Evolutionary conservation across 1,140 invertebrate species (phyloP).

Genomic region (Eupeodes corollae): DNA sequence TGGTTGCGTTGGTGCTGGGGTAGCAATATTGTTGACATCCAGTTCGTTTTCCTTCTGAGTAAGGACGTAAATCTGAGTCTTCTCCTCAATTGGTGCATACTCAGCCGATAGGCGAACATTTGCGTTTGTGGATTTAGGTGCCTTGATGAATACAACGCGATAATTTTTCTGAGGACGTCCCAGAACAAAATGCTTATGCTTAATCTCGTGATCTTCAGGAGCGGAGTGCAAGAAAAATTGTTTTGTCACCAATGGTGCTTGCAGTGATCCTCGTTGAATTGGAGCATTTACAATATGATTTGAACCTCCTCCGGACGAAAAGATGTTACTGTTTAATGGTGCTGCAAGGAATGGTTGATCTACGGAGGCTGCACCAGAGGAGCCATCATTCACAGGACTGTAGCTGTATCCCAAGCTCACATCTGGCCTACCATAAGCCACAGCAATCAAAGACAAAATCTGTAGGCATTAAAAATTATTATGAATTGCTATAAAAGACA

Average conservation of each 20-base stretch:
- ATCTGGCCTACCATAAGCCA: conserved; percentile 38
- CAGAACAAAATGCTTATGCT: conserved; percentile 7
- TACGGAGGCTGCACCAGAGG: too few species aligned
- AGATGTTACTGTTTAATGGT: too few species aligned
- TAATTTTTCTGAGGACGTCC: conserved; percentile 59
- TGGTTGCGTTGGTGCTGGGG: conserved; percentile 41
- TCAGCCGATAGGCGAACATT: conserved; percentile 51
- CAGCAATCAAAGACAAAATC: conserved; percentile 26
- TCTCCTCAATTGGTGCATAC: conserved; percentile 57
- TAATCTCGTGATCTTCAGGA: conserved; percentile 7
- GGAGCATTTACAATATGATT: too few species aligned
- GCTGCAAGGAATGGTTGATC: too few species aligned
- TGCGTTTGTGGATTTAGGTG: conserved; percentile 52
- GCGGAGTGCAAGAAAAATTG: conserved; percentile 10
- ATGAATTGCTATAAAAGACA: too few species aligned
- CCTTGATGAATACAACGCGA: conserved; percentile 77
- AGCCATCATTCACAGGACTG: background rate
- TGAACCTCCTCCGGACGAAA: too few species aligned
- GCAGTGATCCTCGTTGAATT: too few species aligned
- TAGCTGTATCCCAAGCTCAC: conserved; percentile 40
- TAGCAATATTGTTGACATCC: conserved; percentile 19
- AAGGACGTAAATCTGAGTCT: conserved; percentile 73
- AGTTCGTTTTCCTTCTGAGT: conserved; percentile 47
- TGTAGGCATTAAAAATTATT: too few species aligned
- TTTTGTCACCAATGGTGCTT: conserved; percentile 10